phyloP scores from a whole-genome alignment of 2,888 invertebrate genomes.

The Stenodera caucasica region DNA sequence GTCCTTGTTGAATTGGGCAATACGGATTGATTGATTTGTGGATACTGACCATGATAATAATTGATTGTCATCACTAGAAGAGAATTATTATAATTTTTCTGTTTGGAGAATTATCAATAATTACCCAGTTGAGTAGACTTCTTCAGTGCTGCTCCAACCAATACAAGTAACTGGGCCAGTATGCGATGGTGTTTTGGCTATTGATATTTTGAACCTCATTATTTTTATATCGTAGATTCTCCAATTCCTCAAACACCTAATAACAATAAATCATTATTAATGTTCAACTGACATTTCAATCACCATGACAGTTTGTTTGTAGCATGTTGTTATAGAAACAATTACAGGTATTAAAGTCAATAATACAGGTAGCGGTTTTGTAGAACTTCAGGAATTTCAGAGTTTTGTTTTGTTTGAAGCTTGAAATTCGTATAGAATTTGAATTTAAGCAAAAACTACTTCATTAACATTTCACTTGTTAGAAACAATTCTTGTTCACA shows the following conservation, averaged over 20 bases:
- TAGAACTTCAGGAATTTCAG: background rate
- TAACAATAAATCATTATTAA: background rate
- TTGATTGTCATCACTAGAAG: constrained; percentile 85
- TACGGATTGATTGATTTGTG: constrained; percentile 72
- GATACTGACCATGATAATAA: constrained; percentile 87
- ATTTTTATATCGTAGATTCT: constrained; percentile 22
- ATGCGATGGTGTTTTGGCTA: constrained; percentile 76
- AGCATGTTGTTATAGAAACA: constrained; percentile 18
- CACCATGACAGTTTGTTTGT: constrained; percentile 12
- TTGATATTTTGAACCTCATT: constrained; percentile 83
- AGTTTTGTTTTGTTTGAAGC: background rate
- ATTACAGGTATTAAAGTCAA: background rate
- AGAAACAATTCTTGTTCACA: no score
- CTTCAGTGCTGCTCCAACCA: constrained; percentile 92
- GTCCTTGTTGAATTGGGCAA: constrained; percentile 79
- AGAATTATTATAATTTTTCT: background rate
- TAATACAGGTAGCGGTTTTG: background rate
- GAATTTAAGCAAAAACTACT: no score
- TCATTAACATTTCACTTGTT: no score
- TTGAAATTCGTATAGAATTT: no score
- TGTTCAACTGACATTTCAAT: constrained; percentile 4
- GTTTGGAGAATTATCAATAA: constrained; percentile 24
- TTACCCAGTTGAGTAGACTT: constrained; percentile 88
- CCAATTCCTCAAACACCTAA: background rate
- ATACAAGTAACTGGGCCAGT: constrained; percentile 84